Conservation (phyloP, 2,797 vertebrate genomes). For the Pelochelys cantorii region DNA sequence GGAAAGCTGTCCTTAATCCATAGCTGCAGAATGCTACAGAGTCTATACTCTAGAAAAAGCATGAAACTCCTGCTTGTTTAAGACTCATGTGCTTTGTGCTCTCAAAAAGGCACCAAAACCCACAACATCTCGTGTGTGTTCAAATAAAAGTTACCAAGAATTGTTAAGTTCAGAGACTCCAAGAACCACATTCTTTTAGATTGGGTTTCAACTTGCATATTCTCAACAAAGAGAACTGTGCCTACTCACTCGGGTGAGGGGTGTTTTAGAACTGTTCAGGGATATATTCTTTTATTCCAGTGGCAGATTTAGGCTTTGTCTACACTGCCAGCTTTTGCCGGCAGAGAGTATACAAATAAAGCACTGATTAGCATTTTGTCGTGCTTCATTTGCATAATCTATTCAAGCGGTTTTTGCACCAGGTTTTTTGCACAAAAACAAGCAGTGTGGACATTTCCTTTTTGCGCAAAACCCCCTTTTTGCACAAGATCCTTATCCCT, state of each 20-base stretch:
- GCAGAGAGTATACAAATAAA: no score
- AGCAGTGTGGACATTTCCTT: no score
- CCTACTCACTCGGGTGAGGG: background rate
- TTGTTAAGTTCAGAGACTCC: background rate
- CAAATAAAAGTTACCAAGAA: background rate
- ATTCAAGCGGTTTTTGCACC: no score
- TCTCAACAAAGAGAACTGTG: background rate
- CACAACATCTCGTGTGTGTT: background rate
- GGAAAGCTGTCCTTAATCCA: background rate
- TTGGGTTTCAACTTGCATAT: background rate
- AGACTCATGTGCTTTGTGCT: background rate
- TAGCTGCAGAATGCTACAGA: background rate
- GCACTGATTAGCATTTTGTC: no score
- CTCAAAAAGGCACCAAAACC: background rate
- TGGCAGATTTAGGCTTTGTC: no score
- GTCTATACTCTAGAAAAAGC: background rate
- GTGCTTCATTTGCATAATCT: no score
- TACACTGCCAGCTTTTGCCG: no score
- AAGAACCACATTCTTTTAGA: background rate
- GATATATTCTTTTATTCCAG: background rate
- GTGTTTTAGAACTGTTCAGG: background rate
- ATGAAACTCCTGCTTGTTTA: background rate
- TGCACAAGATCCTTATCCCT: no score
- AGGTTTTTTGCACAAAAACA: no score
- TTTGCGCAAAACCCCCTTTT: no score